Evolutionary conservation across 1,140 invertebrate species (phyloP), one percentile per base, ranked within the genome.

Genomic region (Cotesia typhae): DNA sequence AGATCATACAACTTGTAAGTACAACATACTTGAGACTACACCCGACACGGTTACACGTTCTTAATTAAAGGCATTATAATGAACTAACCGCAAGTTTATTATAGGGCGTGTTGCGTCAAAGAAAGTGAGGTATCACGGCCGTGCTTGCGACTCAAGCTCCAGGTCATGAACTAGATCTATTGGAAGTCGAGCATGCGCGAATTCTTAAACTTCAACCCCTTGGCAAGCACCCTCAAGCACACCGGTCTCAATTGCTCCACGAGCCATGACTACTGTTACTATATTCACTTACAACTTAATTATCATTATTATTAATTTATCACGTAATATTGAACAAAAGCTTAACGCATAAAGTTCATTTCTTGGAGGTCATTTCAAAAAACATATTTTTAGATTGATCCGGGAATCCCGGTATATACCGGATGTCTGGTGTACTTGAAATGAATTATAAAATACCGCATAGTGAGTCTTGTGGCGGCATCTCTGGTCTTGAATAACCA

Each of bases 131-230:
- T 67, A 66, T 60, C 65, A 47, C 41, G 10, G 10, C 41, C 5
- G 41, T 47, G 63, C 37, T 37, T 36, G 36, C 63, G 57, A 59
- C 57, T 59, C 57, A 72, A 72, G 55, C 70, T 72, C 70, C 70
- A 72, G 70, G 70, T 72, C 63, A 72, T 63, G 53, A 20, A 67
- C 63, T 67, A 51, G 64, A 36, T 72, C 10, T 37, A 37, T 17
- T 28, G 55, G 47, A n/a, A 51, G 55, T 7, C 51, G 64, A 17
- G 70, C 70, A 67, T 67, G 70, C 70, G 70, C 63, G 53, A 59
- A 12, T 17, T 67, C 52, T 38, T 72, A 53, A 67, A 51, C 53
- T 35, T 66, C 60, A 66, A 71, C 6, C 59, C 60, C 38, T 36
- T 35, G n/a, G n/a, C 14, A 14, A 52, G 47, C 59, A 17, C 37